Evolutionary conservation across 1,140 invertebrate genomes (phyloP), one percentile per base, ranked within the genome.

Genomic region (Tyrophagus putrescentiae): DNA sequence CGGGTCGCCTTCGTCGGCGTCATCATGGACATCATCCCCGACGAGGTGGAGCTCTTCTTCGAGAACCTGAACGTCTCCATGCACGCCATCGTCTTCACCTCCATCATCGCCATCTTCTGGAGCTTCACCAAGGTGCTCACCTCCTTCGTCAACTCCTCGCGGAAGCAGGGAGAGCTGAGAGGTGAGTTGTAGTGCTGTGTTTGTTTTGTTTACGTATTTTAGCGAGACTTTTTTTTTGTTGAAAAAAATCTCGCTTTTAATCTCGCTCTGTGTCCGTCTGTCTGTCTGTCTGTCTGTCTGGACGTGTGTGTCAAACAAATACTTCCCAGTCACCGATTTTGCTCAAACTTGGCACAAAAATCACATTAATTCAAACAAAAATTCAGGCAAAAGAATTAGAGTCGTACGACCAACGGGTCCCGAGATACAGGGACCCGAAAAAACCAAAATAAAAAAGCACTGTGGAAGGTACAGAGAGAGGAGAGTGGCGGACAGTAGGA

Each of bases 41-140:
- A 59, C 34, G 57, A 59, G 23, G 39, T 59, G 34, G 57, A 59
- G 50, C 25, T 59, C 16, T 42, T 59, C 6, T 42, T 59, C 23
- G 27, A 59, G 25, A 28, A 32, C 50, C 32, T 45, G 5, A n/a
- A 31, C n/a, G 50, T 59, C 50, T 45, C 57, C 13, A 11, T 27
- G 13, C 36, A 59, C 33, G 34, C 23, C 23, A 27, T 45, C n/a
- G 16, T 59, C 16, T 44, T 59, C n/a, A 59, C 39, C 6, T 59
- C 41, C 16, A 45, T 59, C 4, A 28, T 59, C 18, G 57, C 39
- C 3, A 45, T 59, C 25, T 42, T 42, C 25, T 59, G 57, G 57
- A 29, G 57, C 33, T 44, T 45, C n/a, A 45, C 29, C 27, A 59
- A 45, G 50, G 41, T 59, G 3, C 11, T 59, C 4, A 6, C 50